Percentiles rank a stretch among this genome's conserved stretches.
Evolutionary conservation across 1,140 invertebrate genomes (phyloP).

Genomic region (Brachionus koreanus): DNA sequence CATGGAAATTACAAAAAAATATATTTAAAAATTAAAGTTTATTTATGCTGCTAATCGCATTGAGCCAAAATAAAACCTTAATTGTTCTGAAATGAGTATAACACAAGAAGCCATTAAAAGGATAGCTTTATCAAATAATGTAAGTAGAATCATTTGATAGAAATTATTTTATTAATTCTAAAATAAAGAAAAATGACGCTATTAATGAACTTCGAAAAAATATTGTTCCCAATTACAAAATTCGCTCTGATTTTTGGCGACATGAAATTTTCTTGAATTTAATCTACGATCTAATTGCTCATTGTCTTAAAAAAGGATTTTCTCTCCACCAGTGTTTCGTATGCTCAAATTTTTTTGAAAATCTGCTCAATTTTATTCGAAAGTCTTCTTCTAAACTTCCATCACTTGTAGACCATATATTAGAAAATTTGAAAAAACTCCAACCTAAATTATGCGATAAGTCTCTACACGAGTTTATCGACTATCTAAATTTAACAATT

Average conservation of each 20-base stretch:
- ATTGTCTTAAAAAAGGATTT: slow-evolving; percentile 2
- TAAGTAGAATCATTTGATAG: background rate
- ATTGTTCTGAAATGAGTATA: slow-evolving; percentile 3
- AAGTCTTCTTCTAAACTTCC: background rate
- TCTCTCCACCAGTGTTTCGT: background rate
- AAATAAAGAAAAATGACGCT: slow-evolving; percentile 11
- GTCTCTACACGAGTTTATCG: background rate
- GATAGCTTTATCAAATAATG: background rate
- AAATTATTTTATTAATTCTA: background rate
- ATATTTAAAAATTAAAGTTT: slow-evolving; percentile 6
- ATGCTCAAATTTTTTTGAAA: background rate
- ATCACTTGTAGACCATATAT: background rate
- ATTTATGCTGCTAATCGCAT: slow-evolving; percentile 15
- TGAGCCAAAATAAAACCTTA: background rate
- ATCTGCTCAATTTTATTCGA: background rate
- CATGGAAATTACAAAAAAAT: slow-evolving; percentile 22
- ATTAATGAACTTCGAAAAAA: background rate
- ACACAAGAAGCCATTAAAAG: slow-evolving; percentile 4
- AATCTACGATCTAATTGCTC: background rate
- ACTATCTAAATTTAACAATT: background rate
- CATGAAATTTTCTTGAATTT: background rate
- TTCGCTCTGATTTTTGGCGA: slow-evolving; percentile 1
- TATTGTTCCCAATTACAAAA: background rate
- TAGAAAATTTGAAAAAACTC: background rate
- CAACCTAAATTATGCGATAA: background rate